phyloP scores from a whole-genome alignment of 2,797 vertebrate genomes.

The Molossus molossus region DNA sequence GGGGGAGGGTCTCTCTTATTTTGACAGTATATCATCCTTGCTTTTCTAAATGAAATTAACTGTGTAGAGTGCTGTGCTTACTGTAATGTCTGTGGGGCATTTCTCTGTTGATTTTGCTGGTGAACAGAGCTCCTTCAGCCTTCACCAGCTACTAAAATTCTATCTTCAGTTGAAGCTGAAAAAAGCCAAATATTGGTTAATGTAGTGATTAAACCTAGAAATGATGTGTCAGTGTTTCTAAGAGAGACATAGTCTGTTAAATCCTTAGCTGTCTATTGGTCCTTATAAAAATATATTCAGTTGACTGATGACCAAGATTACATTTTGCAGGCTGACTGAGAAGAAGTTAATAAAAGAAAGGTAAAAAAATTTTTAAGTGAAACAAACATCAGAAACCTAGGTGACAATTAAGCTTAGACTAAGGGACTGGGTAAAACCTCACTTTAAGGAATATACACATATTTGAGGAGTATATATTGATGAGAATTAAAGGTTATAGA shows the following conservation, averaged over 20 bases:
- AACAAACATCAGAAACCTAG: slow-evolving; percentile 10
- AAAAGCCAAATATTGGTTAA: slow-evolving; percentile 67
- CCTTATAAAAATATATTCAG: slow-evolving; percentile 54
- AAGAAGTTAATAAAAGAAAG: slow-evolving; percentile 20
- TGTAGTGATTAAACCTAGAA: slow-evolving; percentile 32
- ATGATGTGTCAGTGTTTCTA: slow-evolving; percentile 46
- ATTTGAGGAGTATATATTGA: neutral
- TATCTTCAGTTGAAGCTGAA: neutral
- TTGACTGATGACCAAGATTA: slow-evolving; percentile 58
- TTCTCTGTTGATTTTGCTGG: slow-evolving; percentile 49
- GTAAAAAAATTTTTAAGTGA: slow-evolving; percentile 49
- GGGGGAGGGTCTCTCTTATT: neutral
- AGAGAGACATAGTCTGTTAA: neutral
- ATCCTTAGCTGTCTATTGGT: slow-evolving; percentile 33
- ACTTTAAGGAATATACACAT: slow-evolving; percentile 2
- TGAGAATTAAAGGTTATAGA: slow-evolving; percentile 60
- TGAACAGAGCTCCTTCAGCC: slow-evolving; percentile 35
- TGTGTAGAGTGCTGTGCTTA: neutral
- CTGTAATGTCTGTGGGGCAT: neutral
- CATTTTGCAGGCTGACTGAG: slow-evolving; percentile 39
- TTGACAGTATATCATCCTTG: neutral
- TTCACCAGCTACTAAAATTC: slow-evolving; percentile 25
- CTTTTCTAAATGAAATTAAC: slow-evolving; percentile 40
- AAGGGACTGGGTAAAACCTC: neutral
- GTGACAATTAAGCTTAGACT: neutral